Evolutionary conservation across 2,888 invertebrate genomes (phyloP).

Genomic region (Megamerina dolium): DNA sequence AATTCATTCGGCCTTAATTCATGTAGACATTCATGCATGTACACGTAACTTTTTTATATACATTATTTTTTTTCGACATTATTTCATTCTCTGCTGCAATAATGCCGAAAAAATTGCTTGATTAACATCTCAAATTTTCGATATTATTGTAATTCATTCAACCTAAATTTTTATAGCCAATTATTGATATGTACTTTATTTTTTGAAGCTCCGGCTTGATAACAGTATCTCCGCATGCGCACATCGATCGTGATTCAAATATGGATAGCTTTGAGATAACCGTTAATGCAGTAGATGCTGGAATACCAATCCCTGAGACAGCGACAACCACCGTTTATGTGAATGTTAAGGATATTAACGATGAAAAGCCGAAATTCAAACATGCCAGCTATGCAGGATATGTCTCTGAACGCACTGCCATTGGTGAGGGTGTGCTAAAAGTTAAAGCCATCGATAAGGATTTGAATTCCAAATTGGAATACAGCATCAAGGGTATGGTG

Average conservation of each 20-base stretch:
- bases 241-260: constrained; percentile 63
- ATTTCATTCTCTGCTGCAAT: background rate
- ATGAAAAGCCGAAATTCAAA: constrained; percentile 73
- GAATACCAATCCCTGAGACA: constrained; percentile 67
- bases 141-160: background rate
- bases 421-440: constrained; percentile 59
- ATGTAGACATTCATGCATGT: no score
- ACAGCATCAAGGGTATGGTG: constrained; percentile 62
- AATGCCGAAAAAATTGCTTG: constrained; percentile 2
- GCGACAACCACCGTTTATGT: constrained; percentile 71
- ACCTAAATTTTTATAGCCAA: background rate
- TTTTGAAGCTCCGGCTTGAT: constrained; percentile 59
- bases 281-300: constrained; percentile 70
- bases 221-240: constrained; percentile 66
- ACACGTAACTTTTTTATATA: no score
- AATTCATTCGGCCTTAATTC: no score
- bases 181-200: background rate
- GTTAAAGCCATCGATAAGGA: constrained; percentile 68
- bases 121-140: background rate
- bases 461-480: constrained; percentile 61
- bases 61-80: background rate
- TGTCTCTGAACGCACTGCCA: constrained; percentile 62
- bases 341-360: constrained; percentile 69
- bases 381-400: constrained; percentile 60
- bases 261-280: constrained; percentile 64